Conservation (phyloP, 2,888 invertebrate genomes). For the Dione vanillae region DNA sequence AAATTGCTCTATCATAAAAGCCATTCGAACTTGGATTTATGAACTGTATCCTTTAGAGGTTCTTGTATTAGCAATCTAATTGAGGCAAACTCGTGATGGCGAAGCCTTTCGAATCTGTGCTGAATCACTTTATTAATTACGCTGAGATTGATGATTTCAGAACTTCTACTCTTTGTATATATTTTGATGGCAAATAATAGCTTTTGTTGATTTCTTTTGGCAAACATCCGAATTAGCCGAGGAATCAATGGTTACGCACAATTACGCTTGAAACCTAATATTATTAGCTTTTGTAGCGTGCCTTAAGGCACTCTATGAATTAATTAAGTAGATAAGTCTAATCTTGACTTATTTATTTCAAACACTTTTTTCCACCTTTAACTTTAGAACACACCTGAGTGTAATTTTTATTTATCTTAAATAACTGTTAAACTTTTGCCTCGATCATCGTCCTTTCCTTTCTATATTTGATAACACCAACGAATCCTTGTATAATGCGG, state of each 20-base stretch:
- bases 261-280: constrained; percentile 3
- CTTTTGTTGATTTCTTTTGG: constrained; percentile 31
- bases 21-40: background rate
- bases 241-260: background rate
- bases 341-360: no score
- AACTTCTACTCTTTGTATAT: constrained; percentile 21
- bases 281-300: background rate
- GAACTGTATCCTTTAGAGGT: constrained; percentile 9
- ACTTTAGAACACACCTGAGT: no score
- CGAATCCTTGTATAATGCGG: background rate
- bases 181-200: constrained; percentile 29
- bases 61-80: constrained; percentile 26
- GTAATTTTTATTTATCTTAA: no score
- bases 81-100: constrained; percentile 25
- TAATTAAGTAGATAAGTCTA: no score
- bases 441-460: no score
- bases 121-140: constrained; percentile 40
- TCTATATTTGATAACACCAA: no score
- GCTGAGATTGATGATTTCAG: constrained; percentile 23
- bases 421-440: no score
- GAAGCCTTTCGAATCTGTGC: constrained; percentile 27
- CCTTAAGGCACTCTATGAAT: no score
- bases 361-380: no score
- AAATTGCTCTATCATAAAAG: background rate
- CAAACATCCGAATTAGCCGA: constrained; percentile 22